Evolutionary conservation across 2,113 vertebrate genomes (phyloP).

Genomic region (Accipiter virgatus): DNA sequence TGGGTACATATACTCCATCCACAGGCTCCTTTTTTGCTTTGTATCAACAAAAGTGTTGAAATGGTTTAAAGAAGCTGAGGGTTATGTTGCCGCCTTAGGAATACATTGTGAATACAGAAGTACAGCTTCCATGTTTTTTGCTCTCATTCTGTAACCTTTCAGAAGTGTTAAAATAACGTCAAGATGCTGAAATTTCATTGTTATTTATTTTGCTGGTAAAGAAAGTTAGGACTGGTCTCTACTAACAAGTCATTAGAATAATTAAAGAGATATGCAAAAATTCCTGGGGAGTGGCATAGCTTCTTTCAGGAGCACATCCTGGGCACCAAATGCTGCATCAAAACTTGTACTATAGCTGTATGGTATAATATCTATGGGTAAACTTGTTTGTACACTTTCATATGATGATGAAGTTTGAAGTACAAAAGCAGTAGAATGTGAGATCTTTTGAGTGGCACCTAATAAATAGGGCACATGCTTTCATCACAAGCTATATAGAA

Average conservation of each 20-base stretch:
- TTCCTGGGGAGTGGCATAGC: neutral
- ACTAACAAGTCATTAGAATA: neutral
- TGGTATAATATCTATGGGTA: accelerated
- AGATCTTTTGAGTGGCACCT: neutral
- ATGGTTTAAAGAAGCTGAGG: neutral
- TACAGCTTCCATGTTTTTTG: neutral
- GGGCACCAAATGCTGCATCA: neutral
- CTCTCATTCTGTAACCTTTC: neutral
- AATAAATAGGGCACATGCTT: neutral
- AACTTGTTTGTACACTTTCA: neutral
- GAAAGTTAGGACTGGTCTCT: neutral
- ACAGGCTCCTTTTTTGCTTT: neutral
- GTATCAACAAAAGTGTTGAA: neutral
- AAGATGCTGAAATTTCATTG: neutral
- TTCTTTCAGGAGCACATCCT: neutral
- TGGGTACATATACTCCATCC: neutral
- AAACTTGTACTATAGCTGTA: neutral
- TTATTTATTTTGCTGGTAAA: neutral
- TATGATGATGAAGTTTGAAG: neutral
- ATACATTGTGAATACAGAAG: neutral
- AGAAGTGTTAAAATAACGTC: neutral
- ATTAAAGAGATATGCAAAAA: neutral
- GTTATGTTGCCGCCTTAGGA: neutral
- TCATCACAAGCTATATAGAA: neutral
- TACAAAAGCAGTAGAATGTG: neutral